Conservation (phyloP, 2,888 invertebrate species). For the Unio delphinus region DNA sequence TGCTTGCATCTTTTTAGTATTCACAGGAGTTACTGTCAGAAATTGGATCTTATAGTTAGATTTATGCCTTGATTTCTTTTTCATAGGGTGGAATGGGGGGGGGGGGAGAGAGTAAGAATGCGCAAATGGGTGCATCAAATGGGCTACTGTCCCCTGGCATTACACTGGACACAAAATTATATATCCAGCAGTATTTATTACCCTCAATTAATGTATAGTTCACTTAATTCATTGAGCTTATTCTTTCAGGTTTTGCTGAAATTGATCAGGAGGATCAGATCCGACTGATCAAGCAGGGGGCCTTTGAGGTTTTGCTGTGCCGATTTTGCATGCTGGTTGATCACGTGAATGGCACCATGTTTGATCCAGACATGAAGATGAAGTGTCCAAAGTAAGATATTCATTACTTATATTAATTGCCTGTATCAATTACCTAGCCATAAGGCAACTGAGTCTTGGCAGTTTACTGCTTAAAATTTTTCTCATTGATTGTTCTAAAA, state of each 20-base stretch:
- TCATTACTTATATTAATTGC: neutral
- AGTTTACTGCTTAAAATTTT: neutral
- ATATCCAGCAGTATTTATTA: no score
- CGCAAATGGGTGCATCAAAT: no score
- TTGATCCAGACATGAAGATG: constrained; percentile 66
- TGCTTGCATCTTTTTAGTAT: no score
- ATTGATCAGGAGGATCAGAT: constrained; percentile 69
- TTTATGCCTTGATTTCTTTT: no score
- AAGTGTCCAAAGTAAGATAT: constrained; percentile 62
- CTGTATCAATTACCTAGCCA: neutral
- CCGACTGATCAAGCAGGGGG: constrained; percentile 69
- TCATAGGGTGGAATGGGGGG: no score
- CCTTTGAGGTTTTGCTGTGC: constrained; percentile 68
- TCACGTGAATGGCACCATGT: constrained; percentile 60
- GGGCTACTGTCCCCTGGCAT: no score
- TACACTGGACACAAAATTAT: no score
- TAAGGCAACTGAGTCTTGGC: neutral
- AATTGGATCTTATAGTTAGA: no score
- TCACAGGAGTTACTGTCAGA: no score
- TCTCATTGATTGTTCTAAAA: no score
- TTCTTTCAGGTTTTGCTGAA: constrained; percentile 63
- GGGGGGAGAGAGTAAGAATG: no score
- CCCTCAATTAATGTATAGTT: no score
- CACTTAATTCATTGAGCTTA: neutral
- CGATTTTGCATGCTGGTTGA: constrained; percentile 67